A percentile compares a stretch with the other conserved stretches of the same genome.
Conservation (phyloP, 2,113 vertebrate genomes). For the Paramisgurnus dabryanus region DNA sequence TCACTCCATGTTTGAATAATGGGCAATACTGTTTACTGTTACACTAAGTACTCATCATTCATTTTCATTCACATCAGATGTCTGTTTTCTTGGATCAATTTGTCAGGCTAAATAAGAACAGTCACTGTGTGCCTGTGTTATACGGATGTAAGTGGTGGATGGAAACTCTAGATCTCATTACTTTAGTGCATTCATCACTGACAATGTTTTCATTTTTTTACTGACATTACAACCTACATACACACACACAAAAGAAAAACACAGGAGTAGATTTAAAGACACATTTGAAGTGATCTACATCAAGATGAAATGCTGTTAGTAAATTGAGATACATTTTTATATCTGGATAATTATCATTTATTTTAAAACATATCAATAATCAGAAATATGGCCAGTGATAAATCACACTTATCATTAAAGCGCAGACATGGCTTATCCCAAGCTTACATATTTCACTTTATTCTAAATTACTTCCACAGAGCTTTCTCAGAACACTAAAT, state of each 20-base stretch:
- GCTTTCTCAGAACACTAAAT: slow-evolving; percentile 8
- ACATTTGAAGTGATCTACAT: not conserved
- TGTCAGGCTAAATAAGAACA: not conserved
- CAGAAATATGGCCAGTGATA: not conserved
- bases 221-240: not conserved
- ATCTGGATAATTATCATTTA: not conserved
- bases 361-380: not conserved
- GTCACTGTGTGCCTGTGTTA: not conserved
- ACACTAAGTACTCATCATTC: not conserved
- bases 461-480: slow-evolving; percentile 1
- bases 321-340: not conserved
- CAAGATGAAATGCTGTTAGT: not conserved
- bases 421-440: slow-evolving; percentile 8
- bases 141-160: not conserved
- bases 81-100: not conserved
- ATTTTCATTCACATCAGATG: not conserved
- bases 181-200: not conserved
- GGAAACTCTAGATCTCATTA: slow-evolving; percentile 33
- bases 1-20: not conserved
- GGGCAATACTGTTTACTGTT: not conserved
- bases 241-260: too few relatives aligned
- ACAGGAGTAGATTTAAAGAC: not conserved
- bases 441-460: slow-evolving; percentile 4
- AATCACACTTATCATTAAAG: slow-evolving; percentile 3
- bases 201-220: not conserved